These are phyloP conservation scores for Paramormyrops hopkinsi DNA, from an alignment of 2,797 vertebrate genomes.

Conservation along the genomic window DNA sequence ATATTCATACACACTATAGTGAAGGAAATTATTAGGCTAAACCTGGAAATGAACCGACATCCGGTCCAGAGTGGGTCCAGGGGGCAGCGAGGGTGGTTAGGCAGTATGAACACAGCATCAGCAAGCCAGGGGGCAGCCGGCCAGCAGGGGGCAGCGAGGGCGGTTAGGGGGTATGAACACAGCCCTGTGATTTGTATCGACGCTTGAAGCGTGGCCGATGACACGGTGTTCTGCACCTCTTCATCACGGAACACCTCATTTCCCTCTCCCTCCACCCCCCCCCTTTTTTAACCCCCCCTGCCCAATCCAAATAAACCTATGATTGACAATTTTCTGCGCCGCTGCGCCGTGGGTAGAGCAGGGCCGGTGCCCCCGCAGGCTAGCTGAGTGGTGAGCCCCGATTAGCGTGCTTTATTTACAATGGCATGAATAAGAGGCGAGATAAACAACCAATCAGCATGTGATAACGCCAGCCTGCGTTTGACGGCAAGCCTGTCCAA, in stretches of 20 bases:
- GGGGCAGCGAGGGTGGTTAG: neutral
- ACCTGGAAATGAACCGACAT: neutral
- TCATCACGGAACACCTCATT: neutral
- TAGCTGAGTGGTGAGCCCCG: constrained; percentile 38
- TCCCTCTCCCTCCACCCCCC: neutral
- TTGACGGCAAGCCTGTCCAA: neutral
- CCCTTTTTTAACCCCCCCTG: neutral
- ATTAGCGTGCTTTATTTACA: constrained; percentile 55
- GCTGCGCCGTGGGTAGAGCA: constrained; percentile 38
- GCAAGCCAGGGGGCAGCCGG: neutral
- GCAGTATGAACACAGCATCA: neutral
- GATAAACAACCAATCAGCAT: constrained; percentile 43
- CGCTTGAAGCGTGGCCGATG: neutral
- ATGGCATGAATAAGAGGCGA: constrained; percentile 41
- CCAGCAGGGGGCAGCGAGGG: neutral
- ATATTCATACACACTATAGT: neutral
- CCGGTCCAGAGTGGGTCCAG: neutral
- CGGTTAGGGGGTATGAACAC: neutral
- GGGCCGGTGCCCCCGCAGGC: constrained; percentile 20
- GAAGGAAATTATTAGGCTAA: neutral
- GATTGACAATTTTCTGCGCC: constrained; percentile 43
- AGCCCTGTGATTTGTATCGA: neutral
- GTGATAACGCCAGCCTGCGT: constrained; percentile 26
- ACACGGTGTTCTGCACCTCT: neutral
- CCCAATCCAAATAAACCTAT: constrained; percentile 32